Conservation (phyloP, 1,140 invertebrate genomes). For the Venturia canescens region DNA sequence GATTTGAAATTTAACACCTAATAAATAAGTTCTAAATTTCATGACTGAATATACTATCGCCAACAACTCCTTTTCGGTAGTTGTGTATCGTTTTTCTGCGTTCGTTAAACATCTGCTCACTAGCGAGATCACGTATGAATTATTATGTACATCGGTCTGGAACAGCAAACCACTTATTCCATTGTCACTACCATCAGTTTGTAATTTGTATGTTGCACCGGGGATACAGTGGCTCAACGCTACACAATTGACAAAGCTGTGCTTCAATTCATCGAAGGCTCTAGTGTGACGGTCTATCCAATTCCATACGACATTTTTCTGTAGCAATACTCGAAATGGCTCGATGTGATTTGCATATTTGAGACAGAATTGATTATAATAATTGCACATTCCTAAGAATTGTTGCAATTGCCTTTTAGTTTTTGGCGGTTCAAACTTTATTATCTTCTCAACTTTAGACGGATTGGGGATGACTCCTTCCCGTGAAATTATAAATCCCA, state of each 20-base stretch:
- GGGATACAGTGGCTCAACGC: neutral
- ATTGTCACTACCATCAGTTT: neutral
- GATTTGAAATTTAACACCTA: slow-evolving; percentile 17
- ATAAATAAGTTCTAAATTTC: neutral
- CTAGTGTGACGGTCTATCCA: neutral
- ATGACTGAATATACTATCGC: slow-evolving; percentile 18
- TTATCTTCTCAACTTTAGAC: neutral
- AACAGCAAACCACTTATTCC: neutral
- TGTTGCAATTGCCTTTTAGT: slow-evolving; percentile 5
- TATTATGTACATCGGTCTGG: neutral
- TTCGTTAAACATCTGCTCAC: neutral
- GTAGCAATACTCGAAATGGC: neutral
- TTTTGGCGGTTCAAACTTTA: neutral
- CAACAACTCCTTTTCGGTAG: slow-evolving; percentile 7
- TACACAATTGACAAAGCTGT: slow-evolving; percentile 15
- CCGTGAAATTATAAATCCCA: neutral
- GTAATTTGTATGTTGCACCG: neutral
- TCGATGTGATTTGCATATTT: slow-evolving; percentile 18
- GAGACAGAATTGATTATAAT: slow-evolving; percentile 14
- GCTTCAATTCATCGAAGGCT: neutral
- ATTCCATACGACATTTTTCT: neutral
- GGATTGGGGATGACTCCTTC: neutral
- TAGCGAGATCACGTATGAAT: neutral
- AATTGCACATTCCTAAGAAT: slow-evolving; percentile 24
- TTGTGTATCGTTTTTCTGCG: slow-evolving; percentile 13